Conservation (phyloP, 2,888 invertebrate species). For the Hedychridium roseum region DNA sequence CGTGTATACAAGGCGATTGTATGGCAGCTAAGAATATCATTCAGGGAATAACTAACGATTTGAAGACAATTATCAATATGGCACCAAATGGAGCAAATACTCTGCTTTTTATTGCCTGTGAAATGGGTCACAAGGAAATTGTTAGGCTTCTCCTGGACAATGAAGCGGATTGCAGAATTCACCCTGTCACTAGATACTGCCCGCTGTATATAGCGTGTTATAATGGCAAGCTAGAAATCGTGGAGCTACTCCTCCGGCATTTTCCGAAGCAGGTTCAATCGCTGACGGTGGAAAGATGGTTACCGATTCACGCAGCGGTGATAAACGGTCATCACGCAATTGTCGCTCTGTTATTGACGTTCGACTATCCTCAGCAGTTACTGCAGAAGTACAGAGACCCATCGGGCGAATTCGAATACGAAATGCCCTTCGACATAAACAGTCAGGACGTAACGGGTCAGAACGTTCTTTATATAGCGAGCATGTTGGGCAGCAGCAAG, state of each 20-base stretch:
- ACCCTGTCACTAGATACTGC: conserved; percentile 90
- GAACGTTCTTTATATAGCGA: conserved; percentile 89
- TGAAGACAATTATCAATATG: conserved; percentile 82
- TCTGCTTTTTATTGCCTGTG: conserved; percentile 87
- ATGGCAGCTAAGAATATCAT: conserved; percentile 73
- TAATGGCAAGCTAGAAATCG: conserved; percentile 83
- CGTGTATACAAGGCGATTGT: conserved; percentile 78
- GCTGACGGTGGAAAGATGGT: conserved; percentile 90
- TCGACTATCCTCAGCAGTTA: conserved; percentile 79
- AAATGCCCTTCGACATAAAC: conserved; percentile 92
- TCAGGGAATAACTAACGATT: conserved; percentile 71
- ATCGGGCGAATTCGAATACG: conserved; percentile 81
- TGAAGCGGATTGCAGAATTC: conserved; percentile 88
- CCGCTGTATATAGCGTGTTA: conserved; percentile 91
- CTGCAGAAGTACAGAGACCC: conserved; percentile 74
- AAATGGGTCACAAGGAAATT: conserved; percentile 81
- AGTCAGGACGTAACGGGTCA: conserved; percentile 89
- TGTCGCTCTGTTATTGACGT: conserved; percentile 81
- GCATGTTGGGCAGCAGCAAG: conserved; percentile 81
- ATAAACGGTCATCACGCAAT: conserved; percentile 85
- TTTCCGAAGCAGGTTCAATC: conserved; percentile 88
- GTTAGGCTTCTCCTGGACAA: conserved; percentile 80
- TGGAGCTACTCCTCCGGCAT: conserved; percentile 76
- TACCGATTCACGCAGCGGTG: conserved; percentile 91
- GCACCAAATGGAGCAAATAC: conserved; percentile 90